These are phyloP conservation scores for Gambusia affinis DNA, from an alignment of 2,113 vertebrate genomes.

Conservation along the genomic window DNA sequence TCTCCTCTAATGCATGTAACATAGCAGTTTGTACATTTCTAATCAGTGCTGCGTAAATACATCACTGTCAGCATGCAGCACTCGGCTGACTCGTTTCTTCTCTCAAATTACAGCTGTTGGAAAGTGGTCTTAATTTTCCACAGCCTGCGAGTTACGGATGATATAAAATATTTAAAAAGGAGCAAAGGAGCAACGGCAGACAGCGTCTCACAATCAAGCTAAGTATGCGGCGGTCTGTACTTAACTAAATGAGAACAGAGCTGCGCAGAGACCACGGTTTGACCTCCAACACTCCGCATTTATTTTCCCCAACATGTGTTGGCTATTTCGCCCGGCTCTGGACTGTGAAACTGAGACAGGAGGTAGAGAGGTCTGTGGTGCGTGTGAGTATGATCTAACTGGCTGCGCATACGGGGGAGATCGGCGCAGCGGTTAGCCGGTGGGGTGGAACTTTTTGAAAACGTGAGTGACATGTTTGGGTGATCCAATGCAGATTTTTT, in stretches of 20 bases:
- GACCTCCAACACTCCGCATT: conserved; percentile 68
- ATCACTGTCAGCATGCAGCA: conserved; percentile 60
- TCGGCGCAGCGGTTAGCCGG: conserved; percentile 57
- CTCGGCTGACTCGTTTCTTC: conserved; percentile 40
- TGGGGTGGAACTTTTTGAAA: conserved; percentile 58
- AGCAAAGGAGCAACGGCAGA: conserved; percentile 49
- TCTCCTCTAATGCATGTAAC: conserved; percentile 62
- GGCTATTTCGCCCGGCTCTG: conserved; percentile 74
- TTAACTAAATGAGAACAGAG: conserved; percentile 67
- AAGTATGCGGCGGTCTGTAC: conserved; percentile 57
- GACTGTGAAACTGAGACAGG: conserved; percentile 73
- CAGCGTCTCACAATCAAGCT: conserved; percentile 63
- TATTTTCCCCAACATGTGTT: conserved; percentile 80
- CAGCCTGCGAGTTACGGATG: conserved; percentile 68
- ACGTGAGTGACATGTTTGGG: conserved; percentile 68
- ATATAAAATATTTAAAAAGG: conserved; percentile 69
- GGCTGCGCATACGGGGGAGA: conserved; percentile 62
- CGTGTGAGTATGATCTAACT: conserved; percentile 72
- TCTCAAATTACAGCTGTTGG: conserved; percentile 62
- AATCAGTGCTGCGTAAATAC: conserved; percentile 64
- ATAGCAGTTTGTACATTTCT: conserved; percentile 66
- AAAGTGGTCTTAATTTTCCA: conserved; percentile 61
- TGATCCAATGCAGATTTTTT: conserved; percentile 71
- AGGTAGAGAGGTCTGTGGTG: conserved; percentile 57
- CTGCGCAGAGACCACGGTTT: conserved; percentile 57